Evolutionary conservation across 2,888 invertebrate species (phyloP), one percentile per base, ranked within the genome.

Genomic region (Leptinotarsa rubiginosa): DNA sequence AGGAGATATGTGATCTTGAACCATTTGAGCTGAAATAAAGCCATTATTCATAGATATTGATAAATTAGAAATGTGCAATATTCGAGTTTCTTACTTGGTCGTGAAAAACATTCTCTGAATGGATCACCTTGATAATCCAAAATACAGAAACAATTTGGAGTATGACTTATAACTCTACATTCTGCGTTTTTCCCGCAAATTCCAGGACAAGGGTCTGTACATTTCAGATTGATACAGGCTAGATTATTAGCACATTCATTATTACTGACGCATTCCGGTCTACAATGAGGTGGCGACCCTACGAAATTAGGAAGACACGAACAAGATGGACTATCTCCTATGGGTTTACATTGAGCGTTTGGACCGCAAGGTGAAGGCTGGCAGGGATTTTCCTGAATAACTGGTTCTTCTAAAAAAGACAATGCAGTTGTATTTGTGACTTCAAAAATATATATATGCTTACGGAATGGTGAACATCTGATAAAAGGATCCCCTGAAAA

Each of bases 331-430:
- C 91, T 89, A 56, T 92, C 92, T 65, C 92, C 92, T 15, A 90
- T 87, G 77, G 92, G 90, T 84, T 91, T 91, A 83, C 95, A 95
- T 83, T 93, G 90, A 1, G 95, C 90, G 85, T 94, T 93, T 0
- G 94, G 92, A n/a, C 95, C 96, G 85, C 96, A 96, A 1, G 95
- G 95, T 52, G 93, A 93, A 69, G 95, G 94, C 71, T 89, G 88
- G 83, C 95, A 95, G n/a, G 94, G 93, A 83, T 94, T 91, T 47
- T 89, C 86, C 47, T 89, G 87, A 69, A 81, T 75, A 80, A 89
- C 83, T 81, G 88, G 87, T 71, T 81, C 80, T 66, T 79, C 81
- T 79, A 64, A n/a, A 73, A 72, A 69, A 50, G 50, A 15, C 4
- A 50, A 50, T n/a, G n/a, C 4, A n/a, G 15, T 50, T 50, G 22